phyloP scores from a whole-genome alignment of 2,113 vertebrate species.

The Sturnus vulgaris region DNA sequence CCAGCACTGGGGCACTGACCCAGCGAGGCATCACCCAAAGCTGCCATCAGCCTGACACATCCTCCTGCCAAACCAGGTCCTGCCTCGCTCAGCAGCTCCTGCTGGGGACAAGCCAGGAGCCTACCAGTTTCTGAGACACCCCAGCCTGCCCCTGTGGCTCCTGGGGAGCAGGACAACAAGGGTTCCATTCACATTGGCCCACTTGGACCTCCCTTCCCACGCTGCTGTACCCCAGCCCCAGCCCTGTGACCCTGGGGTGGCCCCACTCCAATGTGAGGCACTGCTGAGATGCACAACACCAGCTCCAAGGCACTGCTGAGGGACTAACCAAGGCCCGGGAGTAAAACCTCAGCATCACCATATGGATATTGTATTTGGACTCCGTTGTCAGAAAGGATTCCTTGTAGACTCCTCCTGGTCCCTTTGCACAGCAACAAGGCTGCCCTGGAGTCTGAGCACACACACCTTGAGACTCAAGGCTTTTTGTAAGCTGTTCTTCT shows the following conservation, averaged over 20 bases:
- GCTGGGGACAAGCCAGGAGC: not conserved
- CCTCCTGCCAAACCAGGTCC: not conserved
- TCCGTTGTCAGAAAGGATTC: not conserved
- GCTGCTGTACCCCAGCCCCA: accelerated
- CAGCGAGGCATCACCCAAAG: accelerated
- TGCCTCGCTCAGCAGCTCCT: not conserved
- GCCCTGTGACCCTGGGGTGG: accelerated
- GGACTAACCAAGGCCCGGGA: not conserved
- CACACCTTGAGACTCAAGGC: not conserved
- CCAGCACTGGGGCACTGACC: accelerated
- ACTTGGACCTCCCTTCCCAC: not conserved
- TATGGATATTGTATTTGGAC: not conserved
- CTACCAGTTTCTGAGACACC: not conserved
- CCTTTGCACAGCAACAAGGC: not conserved
- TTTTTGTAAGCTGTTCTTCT: not conserved
- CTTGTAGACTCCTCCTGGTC: not conserved
- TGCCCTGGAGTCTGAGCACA: not conserved
- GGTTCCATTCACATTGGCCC: not conserved
- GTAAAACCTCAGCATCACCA: accelerated
- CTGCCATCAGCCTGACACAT: accelerated
- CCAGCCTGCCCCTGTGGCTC: not conserved
- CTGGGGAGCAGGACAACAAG: not conserved
- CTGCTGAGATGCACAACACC: accelerated
- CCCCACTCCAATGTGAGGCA: not conserved
- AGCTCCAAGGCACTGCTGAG: not conserved